These are phyloP conservation scores for Heliconius charithonia DNA, from an alignment of 2,888 invertebrate genomes.

Conservation along the genomic window DNA sequence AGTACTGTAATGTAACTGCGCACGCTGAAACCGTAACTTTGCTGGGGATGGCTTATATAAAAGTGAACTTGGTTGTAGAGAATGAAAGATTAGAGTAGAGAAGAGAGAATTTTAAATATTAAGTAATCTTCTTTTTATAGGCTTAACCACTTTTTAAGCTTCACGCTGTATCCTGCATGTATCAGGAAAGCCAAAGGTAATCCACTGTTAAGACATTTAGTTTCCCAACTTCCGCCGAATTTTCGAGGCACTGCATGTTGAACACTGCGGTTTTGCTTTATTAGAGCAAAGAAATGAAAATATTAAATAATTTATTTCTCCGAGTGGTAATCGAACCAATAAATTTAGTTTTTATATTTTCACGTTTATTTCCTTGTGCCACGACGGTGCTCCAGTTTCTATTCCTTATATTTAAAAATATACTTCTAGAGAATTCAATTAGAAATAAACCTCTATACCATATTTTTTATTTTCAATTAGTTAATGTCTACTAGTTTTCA, in stretches of 20 bases:
- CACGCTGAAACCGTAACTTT: no score
- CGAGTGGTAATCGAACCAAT: no score
- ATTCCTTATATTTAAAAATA: neutral
- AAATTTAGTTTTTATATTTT: no score
- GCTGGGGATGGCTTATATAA: no score
- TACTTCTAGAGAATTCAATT: no score
- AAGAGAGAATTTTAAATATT: no score
- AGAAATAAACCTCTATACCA: neutral
- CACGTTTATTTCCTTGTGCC: no score
- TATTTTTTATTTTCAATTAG: neutral
- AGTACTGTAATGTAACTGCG: no score
- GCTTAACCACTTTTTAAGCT: neutral
- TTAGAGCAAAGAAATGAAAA: no score
- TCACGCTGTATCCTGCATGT: neutral
- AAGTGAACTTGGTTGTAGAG: no score
- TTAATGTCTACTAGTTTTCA: neutral
- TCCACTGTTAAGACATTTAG: neutral
- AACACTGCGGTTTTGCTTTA: neutral
- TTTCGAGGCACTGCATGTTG: neutral
- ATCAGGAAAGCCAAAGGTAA: neutral
- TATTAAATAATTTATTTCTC: no score
- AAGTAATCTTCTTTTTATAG: neutral
- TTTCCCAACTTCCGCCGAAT: neutral
- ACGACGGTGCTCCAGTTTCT: neutral
- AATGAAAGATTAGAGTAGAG: no score